Percentiles rank a stretch among this genome's conserved stretches.
phyloP scores from a whole-genome alignment of 2,797 vertebrate species.

The Erethizon dorsatum region DNA sequence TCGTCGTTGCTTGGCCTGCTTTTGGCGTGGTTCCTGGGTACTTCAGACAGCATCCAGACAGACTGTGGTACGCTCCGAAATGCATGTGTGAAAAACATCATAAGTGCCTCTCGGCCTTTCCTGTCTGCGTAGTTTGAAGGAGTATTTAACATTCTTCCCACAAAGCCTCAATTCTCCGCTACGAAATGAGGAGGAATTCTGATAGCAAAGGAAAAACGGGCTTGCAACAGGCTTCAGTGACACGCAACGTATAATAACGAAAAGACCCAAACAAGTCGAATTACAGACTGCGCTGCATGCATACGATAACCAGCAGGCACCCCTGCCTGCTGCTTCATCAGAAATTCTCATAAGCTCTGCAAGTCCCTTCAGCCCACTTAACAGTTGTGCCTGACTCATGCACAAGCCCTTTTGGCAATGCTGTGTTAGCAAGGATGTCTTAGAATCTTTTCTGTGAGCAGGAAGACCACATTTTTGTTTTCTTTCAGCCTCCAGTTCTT shows the following conservation, averaged over 20 bases:
- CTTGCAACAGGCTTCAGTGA: constrained; percentile 6
- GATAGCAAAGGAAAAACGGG: constrained; percentile 59
- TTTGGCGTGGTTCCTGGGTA: constrained; percentile 50
- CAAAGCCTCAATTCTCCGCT: constrained; percentile 56
- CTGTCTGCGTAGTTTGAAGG: constrained; percentile 22
- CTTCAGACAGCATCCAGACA: not conserved
- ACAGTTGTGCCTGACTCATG: constrained; percentile 66
- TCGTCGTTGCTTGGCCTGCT: not conserved
- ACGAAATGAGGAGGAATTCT: not conserved
- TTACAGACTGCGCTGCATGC: constrained; percentile 6
- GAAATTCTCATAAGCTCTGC: constrained; percentile 57
- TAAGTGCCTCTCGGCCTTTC: not conserved
- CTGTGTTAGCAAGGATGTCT: constrained; percentile 58
- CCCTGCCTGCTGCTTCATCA: constrained; percentile 27
- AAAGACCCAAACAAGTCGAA: constrained; percentile 61
- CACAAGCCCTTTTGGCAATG: constrained; percentile 9
- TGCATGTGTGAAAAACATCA: constrained; percentile 6
- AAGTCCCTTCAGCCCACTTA: constrained; percentile 64
- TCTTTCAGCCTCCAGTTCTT: constrained; percentile 59
- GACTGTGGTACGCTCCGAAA: not conserved
- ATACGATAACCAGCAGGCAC: not conserved
- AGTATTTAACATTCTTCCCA: constrained; percentile 60
- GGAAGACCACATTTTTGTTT: constrained; percentile 51
- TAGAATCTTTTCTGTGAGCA: constrained; percentile 66
- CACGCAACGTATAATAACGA: constrained; percentile 18